Evolutionary conservation across 2,797 vertebrate species (phyloP), one percentile per base, ranked within the genome.

Genomic region (Malurus splendens): DNA sequence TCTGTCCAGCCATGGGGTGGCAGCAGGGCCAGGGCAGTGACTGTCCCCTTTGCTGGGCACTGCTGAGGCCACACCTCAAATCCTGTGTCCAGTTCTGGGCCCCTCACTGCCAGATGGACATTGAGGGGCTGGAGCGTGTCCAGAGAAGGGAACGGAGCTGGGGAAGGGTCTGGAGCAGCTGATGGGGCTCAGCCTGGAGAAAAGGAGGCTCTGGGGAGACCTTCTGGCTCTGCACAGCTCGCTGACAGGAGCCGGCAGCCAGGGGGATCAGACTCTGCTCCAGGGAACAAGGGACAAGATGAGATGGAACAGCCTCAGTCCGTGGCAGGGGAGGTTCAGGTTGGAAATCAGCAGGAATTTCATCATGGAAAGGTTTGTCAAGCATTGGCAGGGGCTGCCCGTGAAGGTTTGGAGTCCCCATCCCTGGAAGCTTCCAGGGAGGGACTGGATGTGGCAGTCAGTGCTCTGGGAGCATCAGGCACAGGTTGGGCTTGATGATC

Each of bases 211-310:
- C 30, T 2, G 14, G 18, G 3, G 17, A 5, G 2, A 33, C 18
- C 15, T 23, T 13, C 4, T 68, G 25, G 25, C 36, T 42, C 36
- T 41, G 1, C 27, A 22, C 18, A 55, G 3, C 25, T 42, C 48
- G 28, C 33, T 61, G 64, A n/a, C n/a, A 36, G 30, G 48, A 50
- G 18, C 7, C 22, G 0, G 1, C 15, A 36, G 25, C 33, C 1
- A 0, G 36, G 41, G 8, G 3, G 1, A 2, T 61, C 0, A 0
- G 18, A 8, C 10, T 55, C 18, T 62, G 25, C 50, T 70, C 10
- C 50, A n/a, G 12, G 25, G 30, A 48, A 8, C 22, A 61, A 25
- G 18, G 20, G 36, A 23, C 25, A 28, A 36, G 15, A 62, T 0
- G 0, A 14, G n/a, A 14, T 22, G 32, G 5, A 25, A 9, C 0